Base-by-base conservation (phyloP, 2,797 vertebrate species). In the Sebastes hopkinsi region DNA sequence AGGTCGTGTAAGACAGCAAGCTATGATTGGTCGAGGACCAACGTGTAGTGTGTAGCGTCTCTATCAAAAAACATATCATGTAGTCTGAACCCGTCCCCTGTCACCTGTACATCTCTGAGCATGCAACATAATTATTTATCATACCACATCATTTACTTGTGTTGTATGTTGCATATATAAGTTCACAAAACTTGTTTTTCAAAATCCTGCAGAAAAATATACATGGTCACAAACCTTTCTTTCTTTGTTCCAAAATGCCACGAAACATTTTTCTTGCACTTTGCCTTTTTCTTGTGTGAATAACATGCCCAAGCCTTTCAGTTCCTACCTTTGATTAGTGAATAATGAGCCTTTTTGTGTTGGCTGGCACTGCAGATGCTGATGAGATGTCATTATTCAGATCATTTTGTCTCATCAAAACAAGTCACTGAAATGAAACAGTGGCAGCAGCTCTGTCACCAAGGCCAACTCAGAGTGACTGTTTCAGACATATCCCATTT, bases 361-460 rank as follows among this genome's bases (percentile, higher is more conserved):
- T 54, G 20, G 12, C 75, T 25, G 58, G 16, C 60, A 1, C 68
- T 52, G 68, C 46, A 42, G 54, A 66, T 9, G 38, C 64, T 22
- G 34, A 32, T 32, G 0, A 52, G 8, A 70, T 11, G 50, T 61
- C 20, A 68, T 67, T 55, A 64, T 74, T 38, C 55, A n/a, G 12
- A 72, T 56, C 0, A 50, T 34, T 76, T 22, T 59, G 11, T 66
- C 50, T 71, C 58, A 71, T 84, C 75, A 79, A 54, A 87, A 27
- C 20, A 29, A 72, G 16, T 55, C 54, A 10, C n/a, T 56, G 6
- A 23, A 71, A 75, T 34, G 20, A 54, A 60, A 67, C 8, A 0
- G 14, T 36, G 54, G 14, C 67, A 54, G 46, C 60, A 3, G 38
- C 50, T 22, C 13, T 38, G 38, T 36, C 32, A 29, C 54, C 32